These are phyloP conservation scores for Phyllotreta cruciferae DNA, from an alignment of 2,888 invertebrate species.

Conservation along the genomic window DNA sequence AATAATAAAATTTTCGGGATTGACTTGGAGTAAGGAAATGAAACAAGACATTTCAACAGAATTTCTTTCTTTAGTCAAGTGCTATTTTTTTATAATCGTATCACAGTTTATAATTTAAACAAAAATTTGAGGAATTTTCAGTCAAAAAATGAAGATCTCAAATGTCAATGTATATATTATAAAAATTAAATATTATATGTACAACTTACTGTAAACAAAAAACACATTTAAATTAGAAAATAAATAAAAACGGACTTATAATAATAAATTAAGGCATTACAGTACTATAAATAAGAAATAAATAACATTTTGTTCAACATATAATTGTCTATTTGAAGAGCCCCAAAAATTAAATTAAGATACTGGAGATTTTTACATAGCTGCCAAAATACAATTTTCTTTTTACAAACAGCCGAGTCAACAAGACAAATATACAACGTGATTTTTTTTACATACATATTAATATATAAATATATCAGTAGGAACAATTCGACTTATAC, in stretches of 20 bases:
- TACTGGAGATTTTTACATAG: constrained; percentile 21
- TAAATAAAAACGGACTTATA: constrained; percentile 38
- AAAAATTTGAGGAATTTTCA: constrained; percentile 35
- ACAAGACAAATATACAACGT: constrained; percentile 22
- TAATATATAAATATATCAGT: not conserved
- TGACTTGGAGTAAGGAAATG: constrained; percentile 20
- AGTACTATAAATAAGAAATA: constrained; percentile 38
- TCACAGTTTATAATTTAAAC: constrained; percentile 42
- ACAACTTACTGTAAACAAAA: constrained; percentile 45
- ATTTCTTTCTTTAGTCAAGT: constrained; percentile 42
- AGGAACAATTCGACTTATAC: constrained; percentile 23
- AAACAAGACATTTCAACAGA: constrained; percentile 35
- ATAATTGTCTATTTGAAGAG: constrained; percentile 26
- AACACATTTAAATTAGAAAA: constrained; percentile 42
- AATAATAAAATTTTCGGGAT: not conserved
- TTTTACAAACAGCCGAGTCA: constrained; percentile 17
- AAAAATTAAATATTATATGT: constrained; percentile 37
- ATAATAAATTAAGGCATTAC: constrained; percentile 40
- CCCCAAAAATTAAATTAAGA: constrained; percentile 21
- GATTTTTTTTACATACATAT: constrained; percentile 18
- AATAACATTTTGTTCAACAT: constrained; percentile 34
- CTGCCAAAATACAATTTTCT: constrained; percentile 21
- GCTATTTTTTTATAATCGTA: constrained; percentile 39
- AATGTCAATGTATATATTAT: constrained; percentile 32
- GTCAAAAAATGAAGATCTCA: constrained; percentile 36